These are phyloP conservation scores for Jordanella pulchra DNA, from an alignment of 2,797 vertebrate species.

Conservation along the genomic window DNA sequence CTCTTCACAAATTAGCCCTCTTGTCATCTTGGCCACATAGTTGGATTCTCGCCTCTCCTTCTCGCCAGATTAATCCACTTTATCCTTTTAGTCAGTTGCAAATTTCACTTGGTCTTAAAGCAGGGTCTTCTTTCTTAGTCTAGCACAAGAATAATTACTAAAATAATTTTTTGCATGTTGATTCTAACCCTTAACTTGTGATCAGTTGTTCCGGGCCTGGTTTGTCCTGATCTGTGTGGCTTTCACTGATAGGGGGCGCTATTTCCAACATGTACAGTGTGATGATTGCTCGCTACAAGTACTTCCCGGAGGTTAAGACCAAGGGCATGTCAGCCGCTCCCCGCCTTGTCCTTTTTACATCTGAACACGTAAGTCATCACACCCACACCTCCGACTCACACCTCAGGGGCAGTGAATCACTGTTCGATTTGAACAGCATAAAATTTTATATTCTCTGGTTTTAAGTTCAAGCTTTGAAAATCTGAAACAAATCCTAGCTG, in stretches of 20 bases:
- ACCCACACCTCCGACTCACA: not conserved
- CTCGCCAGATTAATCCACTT: too few species aligned
- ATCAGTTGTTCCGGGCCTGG: not conserved
- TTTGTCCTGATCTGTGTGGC: constrained; percentile 26
- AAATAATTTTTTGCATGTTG: not conserved
- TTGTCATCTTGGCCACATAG: too few species aligned
- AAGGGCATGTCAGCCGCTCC: constrained; percentile 98
- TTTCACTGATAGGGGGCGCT: constrained; percentile 85
- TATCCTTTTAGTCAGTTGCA: too few species aligned
- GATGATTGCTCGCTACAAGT: constrained; percentile 98
- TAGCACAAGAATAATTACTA: not conserved
- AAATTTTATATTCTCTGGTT: too few species aligned
- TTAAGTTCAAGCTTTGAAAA: not conserved
- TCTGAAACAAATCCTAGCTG: not conserved
- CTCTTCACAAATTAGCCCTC: too few species aligned
- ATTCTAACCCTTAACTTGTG: not conserved
- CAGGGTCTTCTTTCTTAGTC: not conserved
- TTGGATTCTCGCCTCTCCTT: too few species aligned
- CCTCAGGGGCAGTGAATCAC: not conserved
- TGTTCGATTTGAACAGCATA: not conserved
- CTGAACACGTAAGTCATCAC: constrained; percentile 91
- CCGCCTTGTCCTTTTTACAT: constrained; percentile 95
- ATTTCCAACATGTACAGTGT: constrained; percentile 99
- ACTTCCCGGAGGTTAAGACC: constrained; percentile 97
- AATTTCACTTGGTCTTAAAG: too few species aligned